These are phyloP conservation scores for Diogma glabrata DNA, from an alignment of 2,888 invertebrate genomes.

Conservation along the genomic window DNA sequence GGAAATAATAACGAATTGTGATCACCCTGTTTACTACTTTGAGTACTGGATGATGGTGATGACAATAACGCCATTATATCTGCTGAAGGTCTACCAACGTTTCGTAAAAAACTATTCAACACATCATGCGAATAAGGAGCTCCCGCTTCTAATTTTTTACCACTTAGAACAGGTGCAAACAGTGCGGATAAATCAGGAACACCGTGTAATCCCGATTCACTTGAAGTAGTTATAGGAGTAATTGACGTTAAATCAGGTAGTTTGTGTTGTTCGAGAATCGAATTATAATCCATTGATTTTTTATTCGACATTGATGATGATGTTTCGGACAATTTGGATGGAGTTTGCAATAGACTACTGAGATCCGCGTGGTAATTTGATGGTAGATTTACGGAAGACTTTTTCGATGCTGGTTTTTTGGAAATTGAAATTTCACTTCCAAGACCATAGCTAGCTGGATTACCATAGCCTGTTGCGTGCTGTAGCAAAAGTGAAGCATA, in stretches of 20 bases:
- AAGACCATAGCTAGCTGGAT: background rate
- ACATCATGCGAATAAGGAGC: slow-evolving; percentile 12
- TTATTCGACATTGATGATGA: slow-evolving; percentile 3
- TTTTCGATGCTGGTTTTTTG: slow-evolving; percentile 3
- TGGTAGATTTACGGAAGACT: background rate
- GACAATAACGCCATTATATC: slow-evolving; percentile 23
- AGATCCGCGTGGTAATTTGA: slow-evolving; percentile 2
- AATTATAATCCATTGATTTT: background rate
- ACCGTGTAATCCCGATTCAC: background rate
- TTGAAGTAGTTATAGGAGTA: slow-evolving; percentile 30
- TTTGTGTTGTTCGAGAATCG: slow-evolving; percentile 5
- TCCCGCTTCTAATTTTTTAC: slow-evolving; percentile 17
- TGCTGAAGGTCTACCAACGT: background rate
- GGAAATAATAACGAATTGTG: slow-evolving; percentile 19
- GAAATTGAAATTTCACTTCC: slow-evolving; percentile 3
- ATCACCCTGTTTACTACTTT: too few species aligned
- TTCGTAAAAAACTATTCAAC: slow-evolving; percentile 11
- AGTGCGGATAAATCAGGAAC: slow-evolving; percentile 13
- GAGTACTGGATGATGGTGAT: slow-evolving; percentile 15
- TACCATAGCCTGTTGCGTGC: slow-evolving; percentile 28
- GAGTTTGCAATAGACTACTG: slow-evolving; percentile 2
- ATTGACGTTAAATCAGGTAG: slow-evolving; percentile 26
- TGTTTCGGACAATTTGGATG: slow-evolving; percentile 11
- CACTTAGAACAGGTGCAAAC: slow-evolving; percentile 24
- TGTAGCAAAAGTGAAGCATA: slow-evolving; percentile 35